These are phyloP conservation scores for Rhadina sibilatrix DNA, from an alignment of 2,113 vertebrate species.

Conservation along the genomic window DNA sequence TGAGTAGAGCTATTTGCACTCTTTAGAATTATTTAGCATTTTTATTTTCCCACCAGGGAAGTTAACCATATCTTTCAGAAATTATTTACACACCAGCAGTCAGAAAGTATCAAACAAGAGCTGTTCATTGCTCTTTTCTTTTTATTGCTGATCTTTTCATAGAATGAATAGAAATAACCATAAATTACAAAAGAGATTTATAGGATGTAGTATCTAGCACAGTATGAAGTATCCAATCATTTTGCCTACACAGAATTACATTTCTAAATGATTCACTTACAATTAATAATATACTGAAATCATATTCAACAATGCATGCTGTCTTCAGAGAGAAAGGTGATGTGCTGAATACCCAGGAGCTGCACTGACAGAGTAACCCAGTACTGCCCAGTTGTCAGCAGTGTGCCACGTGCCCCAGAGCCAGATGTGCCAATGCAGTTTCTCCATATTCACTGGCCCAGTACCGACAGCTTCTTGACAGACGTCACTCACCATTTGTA, in stretches of 20 bases:
- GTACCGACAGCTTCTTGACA: not conserved
- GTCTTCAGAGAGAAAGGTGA: not conserved
- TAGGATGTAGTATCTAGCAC: not conserved
- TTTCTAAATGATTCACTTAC: not conserved
- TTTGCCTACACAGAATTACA: not conserved
- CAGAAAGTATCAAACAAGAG: constrained; percentile 54
- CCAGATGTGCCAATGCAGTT: not conserved
- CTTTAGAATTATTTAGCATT: constrained; percentile 64
- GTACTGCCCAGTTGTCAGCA: not conserved
- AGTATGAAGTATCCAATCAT: not conserved
- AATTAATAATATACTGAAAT: constrained; percentile 30
- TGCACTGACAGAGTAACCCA: not conserved
- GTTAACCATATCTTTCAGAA: constrained; percentile 45
- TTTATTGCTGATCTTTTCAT: constrained; percentile 47
- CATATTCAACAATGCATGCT: not conserved
- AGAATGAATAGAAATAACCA: constrained; percentile 46
- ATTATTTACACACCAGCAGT: constrained; percentile 66
- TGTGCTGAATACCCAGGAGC: not conserved
- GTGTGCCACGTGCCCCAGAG: not conserved
- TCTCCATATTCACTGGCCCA: not conserved
- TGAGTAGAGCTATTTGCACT: constrained; percentile 30
- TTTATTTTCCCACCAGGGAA: constrained; percentile 66
- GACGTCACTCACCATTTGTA: not conserved
- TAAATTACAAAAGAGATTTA: constrained; percentile 54
- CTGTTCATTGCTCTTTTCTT: constrained; percentile 9